Base-by-base conservation (phyloP, 1,140 invertebrate genomes). In the Drosophila fuyamai region DNA sequence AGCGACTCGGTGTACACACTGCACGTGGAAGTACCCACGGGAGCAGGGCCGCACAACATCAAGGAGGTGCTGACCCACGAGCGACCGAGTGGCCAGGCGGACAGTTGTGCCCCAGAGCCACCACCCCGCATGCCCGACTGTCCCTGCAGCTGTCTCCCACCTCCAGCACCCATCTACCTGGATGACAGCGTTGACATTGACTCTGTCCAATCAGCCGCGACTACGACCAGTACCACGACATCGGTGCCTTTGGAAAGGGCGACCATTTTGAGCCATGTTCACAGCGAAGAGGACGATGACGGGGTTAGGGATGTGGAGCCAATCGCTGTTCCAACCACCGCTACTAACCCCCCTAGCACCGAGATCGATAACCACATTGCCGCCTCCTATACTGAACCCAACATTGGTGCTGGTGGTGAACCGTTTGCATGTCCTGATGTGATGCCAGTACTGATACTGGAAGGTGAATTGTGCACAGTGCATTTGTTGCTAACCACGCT, bases 361-460 rank as follows among this genome's bases (percentile, higher is more conserved):
- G 56, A 63, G 40, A 57, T 66, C 71, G 62, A 81, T 79, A 82
- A 75, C 53, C 40, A 47, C 70, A 84, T 60, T 68, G 78, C 50
- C 44, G 46, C 53, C 40, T 70, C 60, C 44, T 44, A 38, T 56
- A 73, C 73, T 47, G 62, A 60, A 27, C 60, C 68, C 36, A 47
- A 27, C 47, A 38, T 62, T 50, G 71, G 62, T 48, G 46, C 35
- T 44, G 57, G 59, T 53, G 73, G 53, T 62, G 81, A 68, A 41
- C 77, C 71, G 48, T 65, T 81, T 92, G 89, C 91, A 92, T 92
- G 91, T 50, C 91, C 91, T 50, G 91, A 92, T 91, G 82, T 92
- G 72, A 92, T 91, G 91, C 91, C 91, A 78, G 88, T 92, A 67
- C 86, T 92, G 55, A 92, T 92, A 82, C 88, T 92, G 76, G 91